These are phyloP conservation scores for Sclerodermus sp. DNA, from an alignment of 2,888 invertebrate genomes.

Conservation along the genomic window DNA sequence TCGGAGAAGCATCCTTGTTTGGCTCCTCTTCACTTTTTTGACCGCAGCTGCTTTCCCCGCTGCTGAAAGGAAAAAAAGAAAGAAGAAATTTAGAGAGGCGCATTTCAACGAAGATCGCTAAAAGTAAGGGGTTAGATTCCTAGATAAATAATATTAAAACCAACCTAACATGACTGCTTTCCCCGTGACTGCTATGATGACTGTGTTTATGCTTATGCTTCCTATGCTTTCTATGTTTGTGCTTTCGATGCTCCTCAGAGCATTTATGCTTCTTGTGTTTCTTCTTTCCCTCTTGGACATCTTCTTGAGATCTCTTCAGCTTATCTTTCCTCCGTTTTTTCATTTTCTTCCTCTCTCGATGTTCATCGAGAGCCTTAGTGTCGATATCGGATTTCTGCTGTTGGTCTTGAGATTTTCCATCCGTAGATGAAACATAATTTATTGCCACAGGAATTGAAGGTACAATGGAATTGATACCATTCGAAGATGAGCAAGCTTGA, in stretches of 20 bases:
- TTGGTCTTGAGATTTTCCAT: slow-evolving; percentile 25
- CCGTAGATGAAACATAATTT: slow-evolving; percentile 21
- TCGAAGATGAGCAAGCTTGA: slow-evolving; percentile 19
- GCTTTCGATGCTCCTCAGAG: slow-evolving; percentile 71
- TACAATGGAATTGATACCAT: slow-evolving; percentile 13
- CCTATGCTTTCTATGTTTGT: slow-evolving; percentile 61
- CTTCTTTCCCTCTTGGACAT: slow-evolving; percentile 62
- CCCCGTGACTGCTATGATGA: slow-evolving; percentile 79
- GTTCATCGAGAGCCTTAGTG: slow-evolving; percentile 57
- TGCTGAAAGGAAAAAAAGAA: slow-evolving; percentile 26
- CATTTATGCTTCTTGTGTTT: slow-evolving; percentile 73
- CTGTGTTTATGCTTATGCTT: slow-evolving; percentile 80
- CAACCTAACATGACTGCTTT: slow-evolving; percentile 60
- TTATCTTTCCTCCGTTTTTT: slow-evolving; percentile 73
- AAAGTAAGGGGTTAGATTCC: too few species aligned
- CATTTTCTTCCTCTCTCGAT: slow-evolving; percentile 67
- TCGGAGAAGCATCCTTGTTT: slow-evolving; percentile 48
- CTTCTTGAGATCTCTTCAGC: slow-evolving; percentile 51
- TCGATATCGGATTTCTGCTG: slow-evolving; percentile 38
- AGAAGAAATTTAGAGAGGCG: too few species aligned
- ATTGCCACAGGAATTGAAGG: too few species aligned
- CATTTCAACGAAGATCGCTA: too few species aligned
- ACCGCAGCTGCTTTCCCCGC: slow-evolving; percentile 46
- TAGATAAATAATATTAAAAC: too few species aligned
- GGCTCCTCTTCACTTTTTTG: slow-evolving; percentile 55